Evolutionary conservation across 35 echinoderm and acorn worm species (phyloP).

Genomic region (Antedon bifida): DNA sequence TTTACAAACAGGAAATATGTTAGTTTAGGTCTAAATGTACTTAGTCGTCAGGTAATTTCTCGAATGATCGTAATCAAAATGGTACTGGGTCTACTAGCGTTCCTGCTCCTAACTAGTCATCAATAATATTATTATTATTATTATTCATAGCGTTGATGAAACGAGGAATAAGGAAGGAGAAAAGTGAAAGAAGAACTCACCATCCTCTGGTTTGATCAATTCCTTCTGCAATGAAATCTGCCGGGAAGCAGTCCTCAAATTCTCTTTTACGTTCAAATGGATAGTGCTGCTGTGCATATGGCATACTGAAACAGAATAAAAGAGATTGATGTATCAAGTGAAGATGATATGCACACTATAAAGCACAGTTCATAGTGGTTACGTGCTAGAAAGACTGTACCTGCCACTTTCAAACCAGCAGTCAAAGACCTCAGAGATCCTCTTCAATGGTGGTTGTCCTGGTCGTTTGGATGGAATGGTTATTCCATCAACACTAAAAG

Average conservation of each 20-base stretch:
- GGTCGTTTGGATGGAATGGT: conserved; percentile 94
- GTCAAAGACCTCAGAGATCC: conserved; percentile 86
- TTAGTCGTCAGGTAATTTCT: too few relatives aligned
- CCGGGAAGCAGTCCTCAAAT: conserved; percentile 92
- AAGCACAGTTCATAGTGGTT: too few relatives aligned
- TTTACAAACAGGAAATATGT: too few relatives aligned
- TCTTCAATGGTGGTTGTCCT: conserved; percentile 59
- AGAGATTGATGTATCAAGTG: background rate
- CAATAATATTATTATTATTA: too few relatives aligned
- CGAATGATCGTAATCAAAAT: too few relatives aligned
- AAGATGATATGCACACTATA: too few relatives aligned
- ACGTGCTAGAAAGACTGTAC: too few relatives aligned
- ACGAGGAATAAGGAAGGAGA: too few relatives aligned
- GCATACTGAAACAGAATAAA: conserved; percentile 50
- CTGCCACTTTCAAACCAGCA: conserved; percentile 99
- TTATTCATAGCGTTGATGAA: too few relatives aligned
- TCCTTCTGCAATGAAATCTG: conserved; percentile 97
- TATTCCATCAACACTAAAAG: conserved; percentile 53
- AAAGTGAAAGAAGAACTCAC: conserved; percentile 23
- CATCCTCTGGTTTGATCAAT: conserved; percentile 99
- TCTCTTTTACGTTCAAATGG: conserved; percentile 97
- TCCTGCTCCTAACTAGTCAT: too few relatives aligned
- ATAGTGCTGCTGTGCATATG: conserved; percentile 94
- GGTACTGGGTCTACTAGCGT: too few relatives aligned
- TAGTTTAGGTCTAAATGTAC: too few relatives aligned